Evolutionary conservation across 2,113 vertebrate species (phyloP).

Genomic region (Gymnobelideus leadbeateri): DNA sequence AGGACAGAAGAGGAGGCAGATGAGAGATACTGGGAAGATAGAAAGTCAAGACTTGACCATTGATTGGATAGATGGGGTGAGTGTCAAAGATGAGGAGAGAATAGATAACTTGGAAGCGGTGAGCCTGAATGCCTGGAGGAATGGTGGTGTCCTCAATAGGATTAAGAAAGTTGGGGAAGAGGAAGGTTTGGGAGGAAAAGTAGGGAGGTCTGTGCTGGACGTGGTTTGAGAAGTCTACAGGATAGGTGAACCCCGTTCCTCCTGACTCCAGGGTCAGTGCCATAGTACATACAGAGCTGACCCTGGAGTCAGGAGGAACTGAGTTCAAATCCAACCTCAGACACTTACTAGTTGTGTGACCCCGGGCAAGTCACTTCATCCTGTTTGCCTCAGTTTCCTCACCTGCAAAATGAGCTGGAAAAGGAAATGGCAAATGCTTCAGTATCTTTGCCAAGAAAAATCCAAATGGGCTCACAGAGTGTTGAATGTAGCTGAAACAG

Average conservation of each 20-base stretch:
- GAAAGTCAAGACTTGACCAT: neutral
- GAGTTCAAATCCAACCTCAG: neutral
- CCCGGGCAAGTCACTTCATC: neutral
- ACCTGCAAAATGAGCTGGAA: neutral
- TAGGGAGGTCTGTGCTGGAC: neutral
- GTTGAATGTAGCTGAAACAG: neutral
- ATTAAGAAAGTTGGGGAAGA: neutral
- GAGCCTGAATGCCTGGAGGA: neutral
- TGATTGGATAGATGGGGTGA: neutral
- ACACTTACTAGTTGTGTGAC: neutral
- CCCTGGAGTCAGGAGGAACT: neutral
- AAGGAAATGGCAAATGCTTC: neutral
- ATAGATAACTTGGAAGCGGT: neutral
- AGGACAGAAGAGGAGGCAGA: neutral
- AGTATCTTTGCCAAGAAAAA: neutral
- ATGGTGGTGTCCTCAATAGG: neutral
- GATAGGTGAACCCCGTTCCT: no score
- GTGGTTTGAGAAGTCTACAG: neutral
- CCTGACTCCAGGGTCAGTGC: no score
- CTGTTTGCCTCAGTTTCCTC: neutral
- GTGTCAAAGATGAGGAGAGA: neutral
- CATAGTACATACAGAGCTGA: neutral
- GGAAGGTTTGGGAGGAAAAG: neutral
- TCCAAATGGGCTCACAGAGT: neutral
- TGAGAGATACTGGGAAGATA: neutral